Conservation (phyloP, 2,888 invertebrate genomes). For the Phlogophora meticulosa region DNA sequence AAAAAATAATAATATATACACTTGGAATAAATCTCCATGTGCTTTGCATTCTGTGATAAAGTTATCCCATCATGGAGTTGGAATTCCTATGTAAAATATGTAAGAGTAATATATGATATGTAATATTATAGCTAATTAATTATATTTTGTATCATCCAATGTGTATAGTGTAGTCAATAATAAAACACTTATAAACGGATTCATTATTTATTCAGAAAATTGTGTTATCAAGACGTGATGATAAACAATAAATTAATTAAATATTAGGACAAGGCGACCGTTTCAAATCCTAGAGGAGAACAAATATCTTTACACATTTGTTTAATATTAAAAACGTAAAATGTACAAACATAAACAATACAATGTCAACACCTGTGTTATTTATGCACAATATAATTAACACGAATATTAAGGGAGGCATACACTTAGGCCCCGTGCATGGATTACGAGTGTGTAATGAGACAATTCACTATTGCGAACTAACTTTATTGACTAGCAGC, state of each 20-base stretch:
- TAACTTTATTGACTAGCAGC: conserved; percentile 90
- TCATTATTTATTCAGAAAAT: conserved; percentile 89
- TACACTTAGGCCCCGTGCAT: conserved; percentile 74
- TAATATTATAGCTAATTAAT: conserved; percentile 24
- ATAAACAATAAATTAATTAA: conserved; percentile 90
- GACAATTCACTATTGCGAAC: conserved; percentile 85
- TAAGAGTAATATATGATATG: conserved; percentile 41
- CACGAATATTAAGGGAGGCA: conserved; percentile 75
- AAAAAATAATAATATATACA: not conserved
- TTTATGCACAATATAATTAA: conserved; percentile 81
- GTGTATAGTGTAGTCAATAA: conserved; percentile 40
- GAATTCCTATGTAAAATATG: conserved; percentile 28
- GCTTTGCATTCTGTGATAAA: conserved; percentile 57
- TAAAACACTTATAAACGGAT: conserved; percentile 73
- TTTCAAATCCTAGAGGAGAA: conserved; percentile 83
- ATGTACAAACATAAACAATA: conserved; percentile 89
- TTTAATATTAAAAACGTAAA: conserved; percentile 86
- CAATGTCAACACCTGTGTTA: conserved; percentile 84
- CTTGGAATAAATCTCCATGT: conserved; percentile 21
- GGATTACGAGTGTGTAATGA: conserved; percentile 74
- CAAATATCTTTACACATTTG: conserved; percentile 76
- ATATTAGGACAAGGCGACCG: conserved; percentile 84
- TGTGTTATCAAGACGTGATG: conserved; percentile 88
- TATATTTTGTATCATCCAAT: conserved; percentile 47
- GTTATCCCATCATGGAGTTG: conserved; percentile 32